Percentiles rank a stretch among this genome's conserved stretches.
Evolutionary conservation across 2,888 invertebrate genomes (phyloP).

Genomic region (Linnaemya vulpina): DNA sequence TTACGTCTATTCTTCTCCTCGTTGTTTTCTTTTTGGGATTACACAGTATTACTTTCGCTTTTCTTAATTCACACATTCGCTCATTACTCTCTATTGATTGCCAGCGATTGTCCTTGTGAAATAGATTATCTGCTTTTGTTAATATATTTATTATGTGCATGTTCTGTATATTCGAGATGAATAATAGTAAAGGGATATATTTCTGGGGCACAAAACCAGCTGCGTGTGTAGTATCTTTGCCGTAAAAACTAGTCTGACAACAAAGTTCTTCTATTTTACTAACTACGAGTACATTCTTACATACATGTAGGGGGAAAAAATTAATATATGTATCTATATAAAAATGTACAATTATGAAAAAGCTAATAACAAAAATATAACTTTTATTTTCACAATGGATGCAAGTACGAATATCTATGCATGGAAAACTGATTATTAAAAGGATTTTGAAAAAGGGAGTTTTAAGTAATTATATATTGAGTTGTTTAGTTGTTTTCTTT

Average conservation of each 20-base stretch:
- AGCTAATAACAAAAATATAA: too few relatives aligned
- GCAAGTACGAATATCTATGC: too few relatives aligned
- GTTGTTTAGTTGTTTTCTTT: too few relatives aligned
- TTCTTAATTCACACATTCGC: conserved; percentile 34
- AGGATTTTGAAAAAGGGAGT: too few relatives aligned
- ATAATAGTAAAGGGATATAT: not conserved
- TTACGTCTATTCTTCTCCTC: conserved; percentile 47
- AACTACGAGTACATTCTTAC: too few relatives aligned
- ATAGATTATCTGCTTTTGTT: conserved; percentile 56
- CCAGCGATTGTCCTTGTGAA: conserved; percentile 63
- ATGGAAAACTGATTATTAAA: too few relatives aligned
- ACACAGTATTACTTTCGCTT: conserved; percentile 54
- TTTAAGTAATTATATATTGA: too few relatives aligned
- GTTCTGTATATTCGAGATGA: not conserved
- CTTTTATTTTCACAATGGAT: too few relatives aligned
- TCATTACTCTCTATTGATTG: conserved; percentile 67
- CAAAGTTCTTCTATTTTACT: too few relatives aligned
- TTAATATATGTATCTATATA: too few relatives aligned
- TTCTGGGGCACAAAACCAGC: not conserved
- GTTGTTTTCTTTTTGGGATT: conserved; percentile 39
- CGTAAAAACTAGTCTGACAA: not conserved
- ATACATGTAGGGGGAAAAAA: too few relatives aligned
- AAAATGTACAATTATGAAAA: too few relatives aligned
- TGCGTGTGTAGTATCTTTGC: not conserved
- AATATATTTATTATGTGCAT: not conserved